These are phyloP conservation scores for Heterodera schachtii DNA, from an alignment of 1,140 invertebrate species.

Conservation along the genomic window DNA sequence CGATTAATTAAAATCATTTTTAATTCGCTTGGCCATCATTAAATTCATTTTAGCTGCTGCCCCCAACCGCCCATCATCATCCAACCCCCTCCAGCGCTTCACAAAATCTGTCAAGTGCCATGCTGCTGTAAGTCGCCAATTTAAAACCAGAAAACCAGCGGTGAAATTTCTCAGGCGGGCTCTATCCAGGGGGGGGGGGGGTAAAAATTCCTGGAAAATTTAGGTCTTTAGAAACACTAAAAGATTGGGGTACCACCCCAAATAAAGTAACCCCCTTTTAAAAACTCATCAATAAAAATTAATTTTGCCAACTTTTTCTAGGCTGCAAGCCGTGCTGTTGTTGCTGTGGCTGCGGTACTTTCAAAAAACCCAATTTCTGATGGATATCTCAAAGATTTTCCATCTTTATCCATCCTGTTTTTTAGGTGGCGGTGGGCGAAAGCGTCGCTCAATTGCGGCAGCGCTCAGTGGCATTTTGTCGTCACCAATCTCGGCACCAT, in stretches of 20 bases:
- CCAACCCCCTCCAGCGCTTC: constrained; percentile 46
- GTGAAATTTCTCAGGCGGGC: no score
- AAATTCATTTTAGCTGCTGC: constrained; percentile 31
- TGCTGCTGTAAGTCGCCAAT: constrained; percentile 38
- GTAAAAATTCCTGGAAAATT: no score
- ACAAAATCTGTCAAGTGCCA: constrained; percentile 50
- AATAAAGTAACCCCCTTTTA: no score
- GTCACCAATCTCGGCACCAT: neutral
- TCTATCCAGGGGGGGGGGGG: no score
- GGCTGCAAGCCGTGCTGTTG: constrained; percentile 43
- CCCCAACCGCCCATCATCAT: constrained; percentile 52
- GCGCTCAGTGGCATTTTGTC: constrained; percentile 10
- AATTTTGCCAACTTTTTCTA: neutral
- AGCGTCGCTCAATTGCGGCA: constrained; percentile 3
- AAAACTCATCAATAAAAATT: neutral
- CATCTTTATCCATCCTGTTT: no score
- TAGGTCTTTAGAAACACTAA: no score
- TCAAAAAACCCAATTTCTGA: no score
- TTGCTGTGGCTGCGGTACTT: neutral
- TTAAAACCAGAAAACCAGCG: no score
- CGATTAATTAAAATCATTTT: neutral
- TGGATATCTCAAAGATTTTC: no score
- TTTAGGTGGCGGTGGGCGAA: constrained; percentile 20
- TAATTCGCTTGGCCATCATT: neutral
- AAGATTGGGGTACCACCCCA: no score